phyloP scores from a whole-genome alignment of 2,113 vertebrate species.

The Thomomys bottae region DNA sequence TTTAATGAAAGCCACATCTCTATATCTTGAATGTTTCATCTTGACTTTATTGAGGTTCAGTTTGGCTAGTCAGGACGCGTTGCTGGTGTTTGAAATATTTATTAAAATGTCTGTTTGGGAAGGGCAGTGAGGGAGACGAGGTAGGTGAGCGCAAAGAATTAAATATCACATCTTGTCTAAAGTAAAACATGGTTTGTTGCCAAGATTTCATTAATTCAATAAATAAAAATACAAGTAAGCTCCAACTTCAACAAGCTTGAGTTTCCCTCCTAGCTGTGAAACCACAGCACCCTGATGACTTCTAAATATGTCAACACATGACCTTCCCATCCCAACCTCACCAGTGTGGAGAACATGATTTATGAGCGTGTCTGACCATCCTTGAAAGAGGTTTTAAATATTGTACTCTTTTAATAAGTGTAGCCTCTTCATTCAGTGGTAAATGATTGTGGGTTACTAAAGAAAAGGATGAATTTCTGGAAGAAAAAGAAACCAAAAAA shows the following conservation, averaged over 20 bases:
- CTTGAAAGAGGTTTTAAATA: slow-evolving; percentile 70
- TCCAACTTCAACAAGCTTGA: slow-evolving; percentile 78
- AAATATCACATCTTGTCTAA: slow-evolving; percentile 54
- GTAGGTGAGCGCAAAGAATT: slow-evolving; percentile 36
- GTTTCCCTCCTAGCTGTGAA: slow-evolving; percentile 75
- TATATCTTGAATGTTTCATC: slow-evolving; percentile 62
- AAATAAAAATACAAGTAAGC: slow-evolving; percentile 77
- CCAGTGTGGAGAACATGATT: slow-evolving; percentile 70
- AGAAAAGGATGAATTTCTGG: slow-evolving; percentile 54
- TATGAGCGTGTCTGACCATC: slow-evolving; percentile 74
- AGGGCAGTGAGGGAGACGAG: not conserved
- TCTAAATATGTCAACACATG: slow-evolving; percentile 80
- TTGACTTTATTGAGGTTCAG: slow-evolving; percentile 67
- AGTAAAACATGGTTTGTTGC: slow-evolving; percentile 64
- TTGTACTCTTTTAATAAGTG: slow-evolving; percentile 64
- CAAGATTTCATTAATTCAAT: slow-evolving; percentile 78
- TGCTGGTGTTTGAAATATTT: slow-evolving; percentile 60
- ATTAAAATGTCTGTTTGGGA: slow-evolving; percentile 54
- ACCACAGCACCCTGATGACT: slow-evolving; percentile 73
- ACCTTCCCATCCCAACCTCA: slow-evolving; percentile 68
- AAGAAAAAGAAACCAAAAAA: not conserved
- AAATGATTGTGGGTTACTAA: slow-evolving; percentile 56
- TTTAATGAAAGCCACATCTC: slow-evolving; percentile 68
- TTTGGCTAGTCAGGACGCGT: slow-evolving; percentile 59
- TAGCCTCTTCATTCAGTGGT: slow-evolving; percentile 42